phyloP scores from a whole-genome alignment of 2,888 invertebrate species.

The Lycophotia porphyrea region DNA sequence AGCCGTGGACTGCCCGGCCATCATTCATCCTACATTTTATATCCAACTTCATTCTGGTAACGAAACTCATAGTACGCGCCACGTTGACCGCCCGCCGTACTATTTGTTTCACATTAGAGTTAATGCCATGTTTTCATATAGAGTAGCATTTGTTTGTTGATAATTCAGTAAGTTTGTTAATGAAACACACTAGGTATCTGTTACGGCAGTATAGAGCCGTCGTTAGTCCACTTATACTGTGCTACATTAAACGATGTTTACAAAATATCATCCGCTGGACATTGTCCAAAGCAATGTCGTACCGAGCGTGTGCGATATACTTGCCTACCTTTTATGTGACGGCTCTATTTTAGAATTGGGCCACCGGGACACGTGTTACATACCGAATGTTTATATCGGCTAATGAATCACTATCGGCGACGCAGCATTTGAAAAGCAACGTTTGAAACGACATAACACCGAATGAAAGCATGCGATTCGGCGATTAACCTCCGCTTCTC shows the following conservation, averaged over 20 bases:
- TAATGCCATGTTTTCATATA: constrained; percentile 71
- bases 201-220: constrained; percentile 75
- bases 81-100: constrained; percentile 45
- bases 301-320: constrained; percentile 79
- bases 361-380: constrained; percentile 80
- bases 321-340: constrained; percentile 83
- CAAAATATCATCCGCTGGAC: constrained; percentile 86
- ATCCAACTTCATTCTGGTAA: constrained; percentile 78
- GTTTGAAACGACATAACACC: constrained; percentile 67
- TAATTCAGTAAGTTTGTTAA: constrained; percentile 60
- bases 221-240: constrained; percentile 79
- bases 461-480: constrained; percentile 80
- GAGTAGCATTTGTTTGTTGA: constrained; percentile 76
- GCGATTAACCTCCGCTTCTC: constrained; percentile 77
- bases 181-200: constrained; percentile 68
- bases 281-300: constrained; percentile 86
- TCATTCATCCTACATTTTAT: constrained; percentile 85
- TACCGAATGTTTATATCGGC: constrained; percentile 75
- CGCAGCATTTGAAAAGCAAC: constrained; percentile 68
- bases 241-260: constrained; percentile 86
- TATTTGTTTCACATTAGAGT: constrained; percentile 68
- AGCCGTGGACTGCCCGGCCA: constrained; percentile 83
- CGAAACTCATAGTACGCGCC: constrained; percentile 74
- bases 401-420: constrained; percentile 72
- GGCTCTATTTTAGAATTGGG: constrained; percentile 85